Conservation (phyloP, 2,113 vertebrate species). For the Riparia riparia region DNA sequence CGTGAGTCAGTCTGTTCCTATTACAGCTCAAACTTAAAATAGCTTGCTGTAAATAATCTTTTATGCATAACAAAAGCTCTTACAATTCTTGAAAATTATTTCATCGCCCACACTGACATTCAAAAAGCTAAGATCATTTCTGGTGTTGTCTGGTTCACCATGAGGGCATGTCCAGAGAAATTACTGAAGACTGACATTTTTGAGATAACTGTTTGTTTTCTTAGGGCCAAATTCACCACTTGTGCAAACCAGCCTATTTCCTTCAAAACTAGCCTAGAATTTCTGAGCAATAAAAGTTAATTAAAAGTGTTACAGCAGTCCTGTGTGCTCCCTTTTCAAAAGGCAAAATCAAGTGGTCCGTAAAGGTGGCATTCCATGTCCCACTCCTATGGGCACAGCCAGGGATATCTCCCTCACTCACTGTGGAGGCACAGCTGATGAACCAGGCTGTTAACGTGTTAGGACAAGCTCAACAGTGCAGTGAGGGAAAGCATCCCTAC, state of each 20-base stretch:
- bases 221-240: not conserved
- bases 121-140: not conserved
- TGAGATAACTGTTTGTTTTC: not conserved
- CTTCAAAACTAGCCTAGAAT: not conserved
- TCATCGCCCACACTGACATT: constrained; percentile 1
- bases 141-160: constrained; percentile 7
- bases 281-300: not conserved
- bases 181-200: not conserved
- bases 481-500: not conserved
- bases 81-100: constrained; percentile 34
- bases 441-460: not conserved
- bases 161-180: not conserved
- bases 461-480: not conserved
- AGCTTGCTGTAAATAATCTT: constrained; percentile 63
- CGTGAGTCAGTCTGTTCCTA: constrained; percentile 42
- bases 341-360: rapidly evolving
- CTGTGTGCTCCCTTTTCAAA: not conserved
- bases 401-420: rapidly evolving
- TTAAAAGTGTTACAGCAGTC: not conserved
- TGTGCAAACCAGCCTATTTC: not conserved
- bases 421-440: not conserved
- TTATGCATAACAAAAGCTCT: constrained; percentile 8
- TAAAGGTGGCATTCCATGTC: not conserved
- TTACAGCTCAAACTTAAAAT: constrained; percentile 49
- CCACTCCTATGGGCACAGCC: rapidly evolving